Evolutionary conservation across 2,113 vertebrate species (phyloP).

Genomic region (Cinclus mexicanus): DNA sequence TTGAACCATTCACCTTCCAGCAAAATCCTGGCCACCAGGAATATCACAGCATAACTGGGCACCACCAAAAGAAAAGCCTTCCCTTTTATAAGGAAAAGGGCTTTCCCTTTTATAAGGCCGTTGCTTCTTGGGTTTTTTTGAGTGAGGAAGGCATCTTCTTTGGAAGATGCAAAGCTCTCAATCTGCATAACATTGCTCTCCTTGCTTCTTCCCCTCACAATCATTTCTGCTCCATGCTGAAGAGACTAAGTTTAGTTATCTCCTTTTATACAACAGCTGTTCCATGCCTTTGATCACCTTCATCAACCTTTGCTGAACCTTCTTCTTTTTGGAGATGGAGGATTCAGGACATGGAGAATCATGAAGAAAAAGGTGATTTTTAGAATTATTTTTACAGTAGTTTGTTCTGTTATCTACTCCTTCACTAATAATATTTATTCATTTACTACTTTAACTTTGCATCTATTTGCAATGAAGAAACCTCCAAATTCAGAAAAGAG

Average conservation of each 20-base stretch:
- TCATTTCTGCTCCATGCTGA: background rate
- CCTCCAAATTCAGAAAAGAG: background rate
- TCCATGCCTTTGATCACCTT: background rate
- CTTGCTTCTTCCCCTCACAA: background rate
- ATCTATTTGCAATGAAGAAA: background rate
- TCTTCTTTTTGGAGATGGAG: background rate
- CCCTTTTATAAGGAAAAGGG: too few species aligned
- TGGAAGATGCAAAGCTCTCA: background rate
- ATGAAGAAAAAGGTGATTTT: background rate
- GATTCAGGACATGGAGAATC: background rate
- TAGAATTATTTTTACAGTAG: background rate
- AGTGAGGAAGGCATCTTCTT: background rate
- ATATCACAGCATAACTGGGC: accelerated
- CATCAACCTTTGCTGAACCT: background rate
- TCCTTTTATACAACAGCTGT: background rate
- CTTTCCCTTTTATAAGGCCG: background rate
- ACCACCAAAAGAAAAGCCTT: background rate
- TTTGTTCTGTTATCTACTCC: background rate
- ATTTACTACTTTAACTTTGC: background rate
- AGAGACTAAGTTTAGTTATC: background rate
- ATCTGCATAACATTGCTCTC: background rate
- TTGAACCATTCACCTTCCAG: background rate
- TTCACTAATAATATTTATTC: background rate
- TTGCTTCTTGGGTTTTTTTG: background rate
- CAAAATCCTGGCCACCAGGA: background rate